Percentiles rank a stretch among this genome's conserved stretches.
These are phyloP conservation scores for Oncorhynchus kisutch DNA, from an alignment of 2,113 vertebrate species.

Conservation along the genomic window DNA sequence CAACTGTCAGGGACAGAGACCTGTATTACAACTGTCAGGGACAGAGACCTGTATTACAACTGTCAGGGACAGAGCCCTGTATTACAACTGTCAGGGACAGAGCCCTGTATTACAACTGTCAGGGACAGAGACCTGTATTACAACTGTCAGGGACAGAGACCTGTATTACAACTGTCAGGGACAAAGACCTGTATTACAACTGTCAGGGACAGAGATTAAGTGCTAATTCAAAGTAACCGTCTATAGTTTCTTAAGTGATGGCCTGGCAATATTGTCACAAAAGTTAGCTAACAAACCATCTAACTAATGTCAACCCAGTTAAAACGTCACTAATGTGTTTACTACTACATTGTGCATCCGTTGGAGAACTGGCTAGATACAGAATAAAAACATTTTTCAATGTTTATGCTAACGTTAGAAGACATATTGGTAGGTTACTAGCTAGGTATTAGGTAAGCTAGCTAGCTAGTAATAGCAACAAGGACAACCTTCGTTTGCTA, in stretches of 20 bases:
- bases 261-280: background rate
- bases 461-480: conserved; percentile 21
- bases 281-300: background rate
- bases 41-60: too few relatives aligned
- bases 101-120: too few relatives aligned
- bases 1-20: too few relatives aligned
- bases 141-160: too few relatives aligned
- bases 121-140: too few relatives aligned
- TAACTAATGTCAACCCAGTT: background rate
- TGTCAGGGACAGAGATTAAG: too few relatives aligned
- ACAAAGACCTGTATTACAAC: too few relatives aligned
- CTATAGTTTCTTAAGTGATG: background rate
- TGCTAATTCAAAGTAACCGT: background rate
- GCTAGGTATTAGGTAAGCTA: conserved; percentile 55
- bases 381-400: background rate
- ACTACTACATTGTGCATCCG: background rate
- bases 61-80: too few relatives aligned
- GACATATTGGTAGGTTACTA: background rate
- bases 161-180: too few relatives aligned
- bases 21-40: too few relatives aligned
- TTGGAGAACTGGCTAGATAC: background rate
- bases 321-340: background rate
- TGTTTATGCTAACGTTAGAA: too few relatives aligned
- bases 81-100: background rate
- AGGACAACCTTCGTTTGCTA: conserved; percentile 57